phyloP scores from a whole-genome alignment of 1,140 invertebrate genomes.

The Holcopasites calliopsidis region DNA sequence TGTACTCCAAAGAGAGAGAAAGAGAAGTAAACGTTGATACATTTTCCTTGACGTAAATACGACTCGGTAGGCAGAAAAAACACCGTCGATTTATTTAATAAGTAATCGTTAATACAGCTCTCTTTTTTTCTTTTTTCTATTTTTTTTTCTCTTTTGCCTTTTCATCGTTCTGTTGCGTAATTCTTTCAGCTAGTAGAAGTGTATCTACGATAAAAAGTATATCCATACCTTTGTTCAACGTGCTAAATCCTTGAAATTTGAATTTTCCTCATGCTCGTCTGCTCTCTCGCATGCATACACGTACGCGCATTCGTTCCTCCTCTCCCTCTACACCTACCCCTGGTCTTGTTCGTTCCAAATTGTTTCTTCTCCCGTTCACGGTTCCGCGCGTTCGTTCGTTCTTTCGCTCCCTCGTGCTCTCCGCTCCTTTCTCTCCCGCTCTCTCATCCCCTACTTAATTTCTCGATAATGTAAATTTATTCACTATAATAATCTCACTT shows the following conservation, averaged over 20 bases:
- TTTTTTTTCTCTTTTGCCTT: constrained; percentile 50
- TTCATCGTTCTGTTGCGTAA: constrained; percentile 47
- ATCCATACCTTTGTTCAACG: constrained; percentile 67
- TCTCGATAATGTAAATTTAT: constrained; percentile 69
- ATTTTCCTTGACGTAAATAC: too few relatives aligned
- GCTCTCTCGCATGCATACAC: constrained; percentile 20
- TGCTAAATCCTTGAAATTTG: constrained; percentile 67
- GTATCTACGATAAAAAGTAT: constrained; percentile 80
- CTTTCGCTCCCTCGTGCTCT: not conserved
- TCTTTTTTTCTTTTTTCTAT: constrained; percentile 69
- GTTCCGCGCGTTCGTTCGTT: not conserved
- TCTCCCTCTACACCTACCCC: constrained; percentile 5
- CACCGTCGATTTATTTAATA: constrained; percentile 77
- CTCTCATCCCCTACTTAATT: constrained; percentile 52
- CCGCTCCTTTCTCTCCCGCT: constrained; percentile 38
- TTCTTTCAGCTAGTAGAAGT: constrained; percentile 72
- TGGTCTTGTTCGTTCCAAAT: not conserved
- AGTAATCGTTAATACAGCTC: constrained; percentile 76
- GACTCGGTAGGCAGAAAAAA: constrained; percentile 76
- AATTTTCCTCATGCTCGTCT: constrained; percentile 38
- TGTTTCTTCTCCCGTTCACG: too few relatives aligned
- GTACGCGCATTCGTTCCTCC: not conserved
- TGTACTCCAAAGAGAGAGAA: constrained; percentile 56
- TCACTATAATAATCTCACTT: constrained; percentile 77
- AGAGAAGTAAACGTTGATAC: constrained; percentile 49